phyloP scores from a whole-genome alignment of 2,888 invertebrate genomes.

The Orchestes rusci region DNA sequence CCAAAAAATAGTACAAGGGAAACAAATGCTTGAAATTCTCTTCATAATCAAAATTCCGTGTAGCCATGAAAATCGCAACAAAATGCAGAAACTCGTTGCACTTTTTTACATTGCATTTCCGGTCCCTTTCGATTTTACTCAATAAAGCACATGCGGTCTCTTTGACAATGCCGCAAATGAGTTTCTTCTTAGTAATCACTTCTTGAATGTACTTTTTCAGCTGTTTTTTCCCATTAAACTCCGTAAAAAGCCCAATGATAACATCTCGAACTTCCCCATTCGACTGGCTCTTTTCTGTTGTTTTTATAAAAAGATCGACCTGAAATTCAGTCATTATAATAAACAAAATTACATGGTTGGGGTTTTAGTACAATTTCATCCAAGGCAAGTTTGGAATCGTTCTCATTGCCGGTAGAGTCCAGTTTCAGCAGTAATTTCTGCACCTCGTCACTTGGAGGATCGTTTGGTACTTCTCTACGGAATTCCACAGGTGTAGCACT shows the following conservation, averaged over 20 bases:
- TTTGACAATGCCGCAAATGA: constrained; percentile 25
- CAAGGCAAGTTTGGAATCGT: no score
- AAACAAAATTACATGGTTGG: no score
- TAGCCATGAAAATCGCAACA: constrained; percentile 27
- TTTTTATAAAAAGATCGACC: constrained; percentile 8
- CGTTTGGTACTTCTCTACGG: no score
- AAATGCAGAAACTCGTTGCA: constrained; percentile 31
- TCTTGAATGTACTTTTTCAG: constrained; percentile 31
- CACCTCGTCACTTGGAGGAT: no score
- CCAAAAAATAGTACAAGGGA: constrained; percentile 30
- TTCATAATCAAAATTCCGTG: constrained; percentile 25
- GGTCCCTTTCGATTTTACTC: constrained; percentile 24
- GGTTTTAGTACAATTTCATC: no score
- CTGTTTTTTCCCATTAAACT: constrained; percentile 27
- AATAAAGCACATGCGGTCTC: constrained; percentile 22
- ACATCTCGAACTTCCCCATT: constrained; percentile 41
- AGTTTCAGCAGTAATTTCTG: no score
- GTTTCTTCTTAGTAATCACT: constrained; percentile 24
- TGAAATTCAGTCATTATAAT: no score
- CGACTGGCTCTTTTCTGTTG: constrained; percentile 37
- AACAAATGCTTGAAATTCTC: constrained; percentile 28
- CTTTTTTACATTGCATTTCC: constrained; percentile 27
- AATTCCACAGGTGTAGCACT: no score
- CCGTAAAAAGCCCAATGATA: constrained; percentile 29
- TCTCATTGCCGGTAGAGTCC: no score